These are phyloP conservation scores for Oscheius sp. DNA, from an alignment of 2,888 invertebrate species.

Conservation along the genomic window DNA sequence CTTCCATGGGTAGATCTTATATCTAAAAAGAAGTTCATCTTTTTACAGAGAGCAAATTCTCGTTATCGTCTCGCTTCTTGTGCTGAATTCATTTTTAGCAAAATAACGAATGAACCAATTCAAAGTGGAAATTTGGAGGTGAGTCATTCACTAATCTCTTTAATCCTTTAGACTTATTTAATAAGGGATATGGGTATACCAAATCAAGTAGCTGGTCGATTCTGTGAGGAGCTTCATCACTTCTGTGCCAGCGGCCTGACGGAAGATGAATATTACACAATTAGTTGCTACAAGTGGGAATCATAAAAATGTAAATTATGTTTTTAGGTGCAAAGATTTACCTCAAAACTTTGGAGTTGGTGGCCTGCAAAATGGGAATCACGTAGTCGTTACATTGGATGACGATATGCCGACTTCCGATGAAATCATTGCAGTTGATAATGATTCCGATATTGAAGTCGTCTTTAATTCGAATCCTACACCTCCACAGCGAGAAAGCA, in stretches of 20 bases:
- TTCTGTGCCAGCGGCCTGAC: conserved; percentile 4
- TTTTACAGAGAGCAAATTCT: neutral
- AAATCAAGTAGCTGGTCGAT: neutral
- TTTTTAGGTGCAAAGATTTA: neutral
- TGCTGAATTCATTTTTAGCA: too few species aligned
- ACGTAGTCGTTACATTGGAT: neutral
- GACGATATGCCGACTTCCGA: neutral
- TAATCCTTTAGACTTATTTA: too few species aligned
- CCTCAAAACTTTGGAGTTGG: neutral
- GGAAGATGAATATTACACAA: conserved; percentile 1
- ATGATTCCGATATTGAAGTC: neutral
- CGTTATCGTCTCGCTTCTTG: too few species aligned
- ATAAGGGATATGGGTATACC: neutral
- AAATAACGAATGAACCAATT: neutral
- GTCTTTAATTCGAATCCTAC: too few species aligned
- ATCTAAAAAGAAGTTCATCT: too few species aligned
- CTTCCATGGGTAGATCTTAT: neutral
- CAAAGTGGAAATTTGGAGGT: neutral
- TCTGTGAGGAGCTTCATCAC: conserved; percentile 16
- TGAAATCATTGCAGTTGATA: too few species aligned
- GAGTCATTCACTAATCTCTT: too few species aligned
- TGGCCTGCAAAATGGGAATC: neutral
- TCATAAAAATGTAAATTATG: neutral
- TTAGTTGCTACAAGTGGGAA: neutral
- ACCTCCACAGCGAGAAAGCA: neutral